These are phyloP conservation scores for Drosophila dives DNA, from an alignment of 2,888 invertebrate genomes.

Conservation along the genomic window DNA sequence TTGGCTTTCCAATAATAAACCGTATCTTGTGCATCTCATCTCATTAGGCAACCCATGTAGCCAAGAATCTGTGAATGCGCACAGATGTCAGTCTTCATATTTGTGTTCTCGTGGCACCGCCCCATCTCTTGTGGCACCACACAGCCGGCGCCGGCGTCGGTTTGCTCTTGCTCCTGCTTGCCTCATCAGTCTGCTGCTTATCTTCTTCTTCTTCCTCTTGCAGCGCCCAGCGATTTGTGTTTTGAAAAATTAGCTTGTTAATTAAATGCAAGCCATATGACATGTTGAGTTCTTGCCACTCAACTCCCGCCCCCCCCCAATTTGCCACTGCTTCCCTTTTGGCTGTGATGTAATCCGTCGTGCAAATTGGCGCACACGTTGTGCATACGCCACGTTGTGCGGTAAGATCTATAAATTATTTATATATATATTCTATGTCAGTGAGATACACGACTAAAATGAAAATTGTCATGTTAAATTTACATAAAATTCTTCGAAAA, in stretches of 20 bases:
- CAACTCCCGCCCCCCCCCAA: neutral
- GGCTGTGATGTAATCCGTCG: conserved; percentile 68
- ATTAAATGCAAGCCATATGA: conserved; percentile 79
- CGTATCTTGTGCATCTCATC: conserved; percentile 40
- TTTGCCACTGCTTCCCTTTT: conserved; percentile 8
- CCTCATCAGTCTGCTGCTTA: neutral
- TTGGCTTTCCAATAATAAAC: conserved; percentile 42
- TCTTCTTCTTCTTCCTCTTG: conserved; percentile 25
- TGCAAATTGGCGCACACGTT: conserved; percentile 74
- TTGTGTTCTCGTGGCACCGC: conserved; percentile 47
- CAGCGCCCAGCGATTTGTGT: conserved; percentile 67
- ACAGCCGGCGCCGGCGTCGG: conserved; percentile 1
- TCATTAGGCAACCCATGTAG: conserved; percentile 53
- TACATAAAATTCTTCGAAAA: conserved; percentile 64
- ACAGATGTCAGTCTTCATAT: conserved; percentile 45
- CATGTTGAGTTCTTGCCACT: conserved; percentile 50
- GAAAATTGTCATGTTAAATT: conserved; percentile 74
- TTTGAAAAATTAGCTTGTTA: conserved; percentile 81
- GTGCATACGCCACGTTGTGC: conserved; percentile 67
- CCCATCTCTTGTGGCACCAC: conserved; percentile 27
- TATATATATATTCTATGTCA: conserved; percentile 41
- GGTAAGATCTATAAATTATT: conserved; percentile 46
- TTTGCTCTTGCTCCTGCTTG: neutral
- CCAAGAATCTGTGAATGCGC: conserved; percentile 36
- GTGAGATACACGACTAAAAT: conserved; percentile 31